phyloP scores from a whole-genome alignment of 2,888 invertebrate species.

The Drosophila parthenogenetica region DNA sequence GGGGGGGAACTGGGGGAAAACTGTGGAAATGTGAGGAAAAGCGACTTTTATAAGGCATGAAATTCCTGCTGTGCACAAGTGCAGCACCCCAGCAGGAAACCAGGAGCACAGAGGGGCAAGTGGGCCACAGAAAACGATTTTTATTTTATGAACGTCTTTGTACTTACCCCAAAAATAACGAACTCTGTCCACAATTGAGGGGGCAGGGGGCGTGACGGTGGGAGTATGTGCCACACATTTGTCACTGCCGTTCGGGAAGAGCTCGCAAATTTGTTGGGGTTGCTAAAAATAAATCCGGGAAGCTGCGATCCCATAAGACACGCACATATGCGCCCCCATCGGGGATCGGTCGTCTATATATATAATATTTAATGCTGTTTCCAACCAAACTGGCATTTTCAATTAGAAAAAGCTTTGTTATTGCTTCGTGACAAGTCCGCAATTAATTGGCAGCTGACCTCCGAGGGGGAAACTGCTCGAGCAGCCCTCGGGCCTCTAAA shows the following conservation, averaged over 20 bases:
- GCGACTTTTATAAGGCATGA: constrained; percentile 19
- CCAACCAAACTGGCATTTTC: constrained; percentile 21
- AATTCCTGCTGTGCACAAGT: constrained; percentile 28
- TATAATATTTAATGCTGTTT: constrained; percentile 15
- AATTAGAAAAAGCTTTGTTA: constrained; percentile 42
- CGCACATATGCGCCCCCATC: background rate
- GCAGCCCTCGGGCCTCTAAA: constrained; percentile 8
- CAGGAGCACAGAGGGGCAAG: background rate
- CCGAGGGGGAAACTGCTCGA: constrained; percentile 8
- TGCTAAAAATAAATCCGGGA: constrained; percentile 16
- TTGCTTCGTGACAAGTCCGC: constrained; percentile 41
- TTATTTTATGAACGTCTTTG: constrained; percentile 18
- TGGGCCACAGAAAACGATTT: background rate
- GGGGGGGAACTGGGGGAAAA: background rate
- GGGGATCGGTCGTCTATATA: constrained; percentile 12
- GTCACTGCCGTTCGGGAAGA: constrained; percentile 9
- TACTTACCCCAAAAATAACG: constrained; percentile 23
- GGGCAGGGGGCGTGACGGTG: background rate
- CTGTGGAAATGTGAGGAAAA: constrained; percentile 2
- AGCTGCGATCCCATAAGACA: constrained; percentile 5
- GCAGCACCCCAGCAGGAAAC: constrained; percentile 1
- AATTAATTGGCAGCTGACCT: constrained; percentile 48
- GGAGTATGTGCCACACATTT: constrained; percentile 4
- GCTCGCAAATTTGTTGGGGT: constrained; percentile 12
- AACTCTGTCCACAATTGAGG: background rate